phyloP scores from a whole-genome alignment of 2,797 vertebrate species.

The Yasuhikotakia modesta region DNA sequence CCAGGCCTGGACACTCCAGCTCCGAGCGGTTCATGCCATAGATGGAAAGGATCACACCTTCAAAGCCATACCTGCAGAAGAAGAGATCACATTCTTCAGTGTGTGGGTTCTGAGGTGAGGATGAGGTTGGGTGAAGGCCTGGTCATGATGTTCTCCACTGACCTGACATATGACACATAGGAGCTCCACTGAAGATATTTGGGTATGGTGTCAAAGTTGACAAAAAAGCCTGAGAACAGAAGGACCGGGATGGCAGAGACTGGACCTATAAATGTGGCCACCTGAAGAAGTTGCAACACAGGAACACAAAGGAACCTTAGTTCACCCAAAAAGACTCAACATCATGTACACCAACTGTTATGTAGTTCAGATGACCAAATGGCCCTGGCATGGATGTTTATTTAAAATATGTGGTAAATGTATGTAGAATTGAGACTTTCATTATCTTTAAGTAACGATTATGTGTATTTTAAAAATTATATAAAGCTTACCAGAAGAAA shows the following conservation, averaged over 20 bases:
- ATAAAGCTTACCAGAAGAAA: neutral
- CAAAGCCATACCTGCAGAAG: constrained; percentile 89
- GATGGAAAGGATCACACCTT: constrained; percentile 94
- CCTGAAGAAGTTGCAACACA: constrained; percentile 72
- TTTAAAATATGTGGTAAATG: neutral
- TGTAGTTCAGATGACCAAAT: too few relatives aligned
- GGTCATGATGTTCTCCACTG: constrained; percentile 40
- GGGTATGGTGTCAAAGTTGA: constrained; percentile 98
- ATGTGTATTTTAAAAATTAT: neutral
- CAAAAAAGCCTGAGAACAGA: constrained; percentile 97
- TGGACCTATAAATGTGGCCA: constrained; percentile 95
- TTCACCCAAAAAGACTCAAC: neutral
- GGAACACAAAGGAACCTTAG: neutral
- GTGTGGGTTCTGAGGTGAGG: neutral
- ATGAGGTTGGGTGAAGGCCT: neutral
- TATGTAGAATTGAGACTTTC: neutral
- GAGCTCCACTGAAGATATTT: constrained; percentile 98
- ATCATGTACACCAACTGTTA: neutral
- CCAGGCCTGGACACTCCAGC: constrained; percentile 83
- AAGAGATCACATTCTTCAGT: neutral
- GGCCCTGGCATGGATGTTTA: neutral
- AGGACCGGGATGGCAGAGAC: constrained; percentile 96
- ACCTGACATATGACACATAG: constrained; percentile 98
- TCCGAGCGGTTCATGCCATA: constrained; percentile 95
- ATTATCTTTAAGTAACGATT: neutral